Percentiles rank a stretch among this genome's conserved stretches.
These are phyloP conservation scores for Hippocampus guttulatus DNA, from an alignment of 2,113 vertebrate species.

Conservation along the genomic window DNA sequence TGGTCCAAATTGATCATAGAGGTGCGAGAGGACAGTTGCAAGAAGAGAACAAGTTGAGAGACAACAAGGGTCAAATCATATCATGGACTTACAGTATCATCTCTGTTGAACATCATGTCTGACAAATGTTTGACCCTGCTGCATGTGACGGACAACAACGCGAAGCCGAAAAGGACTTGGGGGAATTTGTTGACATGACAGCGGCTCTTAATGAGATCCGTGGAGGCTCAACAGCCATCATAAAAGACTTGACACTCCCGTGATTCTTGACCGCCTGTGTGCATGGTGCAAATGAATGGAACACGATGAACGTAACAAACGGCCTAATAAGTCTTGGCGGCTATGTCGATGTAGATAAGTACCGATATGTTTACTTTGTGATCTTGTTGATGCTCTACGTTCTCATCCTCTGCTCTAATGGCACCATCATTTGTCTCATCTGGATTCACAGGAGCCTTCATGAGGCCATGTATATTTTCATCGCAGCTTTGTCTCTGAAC, in stretches of 20 bases:
- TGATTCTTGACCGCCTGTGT: background rate
- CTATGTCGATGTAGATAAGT: background rate
- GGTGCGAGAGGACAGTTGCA: too few species aligned
- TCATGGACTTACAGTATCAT: background rate
- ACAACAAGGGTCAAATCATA: too few species aligned
- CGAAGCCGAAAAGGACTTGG: background rate
- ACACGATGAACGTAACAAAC: background rate
- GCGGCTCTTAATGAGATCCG: background rate
- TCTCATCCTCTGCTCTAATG: background rate
- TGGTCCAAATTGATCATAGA: too few species aligned
- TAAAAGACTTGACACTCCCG: background rate
- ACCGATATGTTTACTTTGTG: background rate
- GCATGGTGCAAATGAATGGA: background rate
- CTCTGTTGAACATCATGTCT: background rate
- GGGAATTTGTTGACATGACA: background rate
- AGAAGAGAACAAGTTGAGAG: background rate
- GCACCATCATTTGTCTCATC: background rate
- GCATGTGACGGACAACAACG: background rate
- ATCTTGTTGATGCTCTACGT: background rate
- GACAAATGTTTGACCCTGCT: background rate
- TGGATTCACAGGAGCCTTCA: conserved; percentile 3
- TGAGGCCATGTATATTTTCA: background rate
- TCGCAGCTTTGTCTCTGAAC: background rate
- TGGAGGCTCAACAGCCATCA: background rate
- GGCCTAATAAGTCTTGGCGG: background rate